A percentile compares a stretch with the other conserved stretches of the same genome.
These are phyloP conservation scores for Pampus argenteus DNA, from an alignment of 2,797 vertebrate genomes.

Conservation along the genomic window DNA sequence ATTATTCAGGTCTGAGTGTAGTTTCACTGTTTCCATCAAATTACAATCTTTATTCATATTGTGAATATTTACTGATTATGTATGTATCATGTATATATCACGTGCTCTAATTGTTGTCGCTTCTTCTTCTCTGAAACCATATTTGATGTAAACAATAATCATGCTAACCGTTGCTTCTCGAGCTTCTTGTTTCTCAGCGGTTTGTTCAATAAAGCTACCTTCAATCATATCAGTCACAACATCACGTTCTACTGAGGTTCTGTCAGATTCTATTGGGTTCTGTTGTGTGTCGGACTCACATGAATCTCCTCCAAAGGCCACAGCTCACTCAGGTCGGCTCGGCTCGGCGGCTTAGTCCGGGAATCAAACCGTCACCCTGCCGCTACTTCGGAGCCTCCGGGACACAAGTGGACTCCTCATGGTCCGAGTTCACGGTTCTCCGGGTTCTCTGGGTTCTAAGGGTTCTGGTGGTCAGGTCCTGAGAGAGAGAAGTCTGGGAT, in stretches of 20 bases:
- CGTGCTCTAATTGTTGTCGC: not conserved
- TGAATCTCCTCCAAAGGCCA: slow-evolving; percentile 71
- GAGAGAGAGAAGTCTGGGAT: slow-evolving; percentile 43
- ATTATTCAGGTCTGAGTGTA: slow-evolving; percentile 24
- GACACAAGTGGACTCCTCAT: slow-evolving; percentile 64
- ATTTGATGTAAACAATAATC: slow-evolving; percentile 21
- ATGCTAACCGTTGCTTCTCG: slow-evolving; percentile 48
- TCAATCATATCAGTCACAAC: not conserved
- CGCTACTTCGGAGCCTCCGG: slow-evolving; percentile 54
- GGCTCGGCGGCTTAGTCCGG: slow-evolving; percentile 48
- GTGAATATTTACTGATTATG: not conserved
- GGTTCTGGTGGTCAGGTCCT: not conserved
- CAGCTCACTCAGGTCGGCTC: slow-evolving; percentile 57
- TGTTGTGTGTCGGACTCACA: slow-evolving; percentile 59
- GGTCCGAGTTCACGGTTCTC: slow-evolving; percentile 37
- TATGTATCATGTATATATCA: not conserved
- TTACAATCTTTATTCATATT: too few relatives aligned
- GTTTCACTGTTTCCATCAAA: not conserved
- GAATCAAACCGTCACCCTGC: slow-evolving; percentile 67
- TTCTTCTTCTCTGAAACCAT: not conserved
- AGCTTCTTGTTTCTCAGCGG: slow-evolving; percentile 18
- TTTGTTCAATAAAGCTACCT: slow-evolving; percentile 21
- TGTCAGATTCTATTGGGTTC: not conserved
- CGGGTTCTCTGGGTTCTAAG: slow-evolving; percentile 2
- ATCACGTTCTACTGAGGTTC: not conserved